Base-by-base conservation (phyloP, 1,140 invertebrate genomes). In the Brachionus paranguensis region DNA sequence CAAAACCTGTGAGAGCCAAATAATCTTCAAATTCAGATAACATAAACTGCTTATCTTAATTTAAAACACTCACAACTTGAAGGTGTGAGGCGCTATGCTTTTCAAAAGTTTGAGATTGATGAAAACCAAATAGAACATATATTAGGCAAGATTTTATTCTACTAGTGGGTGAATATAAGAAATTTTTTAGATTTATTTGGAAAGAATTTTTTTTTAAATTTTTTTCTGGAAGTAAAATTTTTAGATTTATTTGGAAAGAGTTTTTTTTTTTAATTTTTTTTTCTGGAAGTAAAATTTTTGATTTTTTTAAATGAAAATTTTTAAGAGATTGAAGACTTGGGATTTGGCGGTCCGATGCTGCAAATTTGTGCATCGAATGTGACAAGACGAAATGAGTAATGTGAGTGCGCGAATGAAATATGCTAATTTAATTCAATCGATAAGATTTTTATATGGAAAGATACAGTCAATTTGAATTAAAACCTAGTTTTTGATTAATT, bases 381-480 rank as follows among this genome's bases (percentile, higher is more conserved):
- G 65, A 68, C 27, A 68, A 27, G 27, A 68, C 7, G 12, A 33
- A 41, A 68, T 68, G 65, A 33, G 65, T 68, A 33, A 33, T 33
- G 27, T 68, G 65, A 33, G 29, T 37, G 33, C 12, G 27, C 33
- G 65, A 72, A 45, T 41, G 37, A 72, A 72, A 72, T 72, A 72
- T 72, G 68, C 68, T 72, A 72, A 72, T 72, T 72, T 72, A 72
- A 72, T 41, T 72, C 68, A 72, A 72, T 72, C 68, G 68, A 72
- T 72, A 72, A 72, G 53, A 60, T 60, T 60, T 37, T 47, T 60
- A 60, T 60, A 60, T 60, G 53, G 20, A 60, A 60, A 60, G 53
- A 60, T 60, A 60, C 53, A 60, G 53, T 60, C 53, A 60, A 60
- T 60, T 60, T 60, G 53, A 60, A 60, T 24, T 60, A 60, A 37